Evolutionary conservation across 30 jellyfish, hydroid and myxozoan genomes (phyloP).

Genomic region (Pelagia noctiluca): DNA sequence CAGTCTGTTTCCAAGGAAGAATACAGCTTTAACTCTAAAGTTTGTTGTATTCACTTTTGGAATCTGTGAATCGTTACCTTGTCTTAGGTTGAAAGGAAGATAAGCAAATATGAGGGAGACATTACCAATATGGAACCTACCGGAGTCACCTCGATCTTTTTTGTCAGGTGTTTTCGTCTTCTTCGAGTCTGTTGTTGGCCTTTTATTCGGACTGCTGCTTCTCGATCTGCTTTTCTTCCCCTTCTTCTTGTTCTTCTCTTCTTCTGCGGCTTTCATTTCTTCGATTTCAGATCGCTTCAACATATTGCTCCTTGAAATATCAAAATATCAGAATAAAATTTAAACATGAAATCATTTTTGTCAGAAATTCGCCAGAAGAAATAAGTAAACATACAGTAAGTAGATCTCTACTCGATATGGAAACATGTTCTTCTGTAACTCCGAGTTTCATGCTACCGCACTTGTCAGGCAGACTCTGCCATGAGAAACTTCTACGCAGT

Average conservation of each 20-base stretch:
- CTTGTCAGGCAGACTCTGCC: background rate
- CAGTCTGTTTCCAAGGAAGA: no score
- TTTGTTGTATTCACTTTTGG: no score
- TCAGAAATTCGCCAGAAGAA: background rate
- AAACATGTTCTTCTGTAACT: background rate
- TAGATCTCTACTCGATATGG: no score
- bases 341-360: background rate
- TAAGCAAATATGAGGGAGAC: no score
- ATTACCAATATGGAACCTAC: no score
- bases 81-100: no score
- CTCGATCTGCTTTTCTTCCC: slow-evolving; percentile 42
- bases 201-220: slow-evolving; percentile 66
- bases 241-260: slow-evolving; percentile 69
- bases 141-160: slow-evolving; percentile 42
- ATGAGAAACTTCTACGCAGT: no score
- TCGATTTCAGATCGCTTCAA: slow-evolving; percentile 81
- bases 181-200: slow-evolving; percentile 65
- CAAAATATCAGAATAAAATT: background rate
- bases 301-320: slow-evolving; percentile 53
- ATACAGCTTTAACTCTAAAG: no score
- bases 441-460: background rate
- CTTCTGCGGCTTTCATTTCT: slow-evolving; percentile 81
- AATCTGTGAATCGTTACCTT: no score
- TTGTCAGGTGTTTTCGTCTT: slow-evolving; percentile 57
- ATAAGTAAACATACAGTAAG: no score